Conservation (phyloP, 2,113 vertebrate genomes). For the Syngnathoides biaculeatus region DNA sequence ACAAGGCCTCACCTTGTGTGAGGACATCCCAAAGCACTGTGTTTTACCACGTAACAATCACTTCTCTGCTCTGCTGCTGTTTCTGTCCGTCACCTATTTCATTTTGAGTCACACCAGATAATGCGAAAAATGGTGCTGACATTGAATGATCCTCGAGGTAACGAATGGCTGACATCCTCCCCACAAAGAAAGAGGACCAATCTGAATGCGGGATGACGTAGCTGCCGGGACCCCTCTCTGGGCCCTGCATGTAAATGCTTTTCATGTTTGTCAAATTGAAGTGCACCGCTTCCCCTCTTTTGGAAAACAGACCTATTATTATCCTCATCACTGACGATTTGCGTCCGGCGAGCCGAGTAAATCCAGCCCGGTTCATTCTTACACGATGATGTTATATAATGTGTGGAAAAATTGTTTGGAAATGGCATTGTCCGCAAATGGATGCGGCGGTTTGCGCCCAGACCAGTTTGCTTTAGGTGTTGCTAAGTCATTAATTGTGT, state of each 20-base stretch:
- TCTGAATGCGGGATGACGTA: slow-evolving; percentile 42
- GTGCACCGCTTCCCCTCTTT: slow-evolving; percentile 52
- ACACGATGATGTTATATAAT: slow-evolving; percentile 33
- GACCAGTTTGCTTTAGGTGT: slow-evolving; percentile 8
- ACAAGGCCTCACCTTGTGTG: neutral
- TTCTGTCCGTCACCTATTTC: neutral
- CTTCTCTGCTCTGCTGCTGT: neutral
- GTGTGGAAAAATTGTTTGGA: slow-evolving; percentile 25
- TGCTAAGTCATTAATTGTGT: slow-evolving; percentile 6
- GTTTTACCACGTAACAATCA: neutral
- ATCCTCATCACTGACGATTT: slow-evolving; percentile 34
- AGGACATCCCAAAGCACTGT: neutral
- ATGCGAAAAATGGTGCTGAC: neutral
- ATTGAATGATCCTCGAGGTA: neutral
- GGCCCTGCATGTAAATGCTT: slow-evolving; percentile 69
- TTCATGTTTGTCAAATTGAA: slow-evolving; percentile 51
- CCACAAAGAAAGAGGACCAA: neutral
- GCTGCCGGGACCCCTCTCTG: slow-evolving; percentile 36
- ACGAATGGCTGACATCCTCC: neutral
- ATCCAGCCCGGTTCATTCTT: slow-evolving; percentile 37
- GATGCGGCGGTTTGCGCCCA: neutral
- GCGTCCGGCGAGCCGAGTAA: slow-evolving; percentile 34
- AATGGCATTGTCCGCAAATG: slow-evolving; percentile 16
- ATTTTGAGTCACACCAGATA: neutral
- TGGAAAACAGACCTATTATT: slow-evolving; percentile 69